phyloP scores from a whole-genome alignment of 2,797 vertebrate species.

The Notoglanidium macrostoma region DNA sequence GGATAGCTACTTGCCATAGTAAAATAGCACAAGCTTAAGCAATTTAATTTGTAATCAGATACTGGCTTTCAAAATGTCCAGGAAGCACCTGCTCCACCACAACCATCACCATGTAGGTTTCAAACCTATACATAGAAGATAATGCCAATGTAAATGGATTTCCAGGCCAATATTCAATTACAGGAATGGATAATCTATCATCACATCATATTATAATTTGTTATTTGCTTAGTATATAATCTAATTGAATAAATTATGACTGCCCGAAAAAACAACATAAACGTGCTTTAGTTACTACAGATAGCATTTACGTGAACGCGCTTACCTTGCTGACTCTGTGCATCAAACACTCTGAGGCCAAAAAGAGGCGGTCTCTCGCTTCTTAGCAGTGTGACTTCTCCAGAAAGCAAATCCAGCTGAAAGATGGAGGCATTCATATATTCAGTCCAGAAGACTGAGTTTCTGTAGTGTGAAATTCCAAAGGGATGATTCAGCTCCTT shows the following conservation, averaged over 20 bases:
- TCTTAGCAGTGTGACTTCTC: slow-evolving; percentile 86
- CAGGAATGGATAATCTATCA: neutral
- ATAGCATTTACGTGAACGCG: neutral
- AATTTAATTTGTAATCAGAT: neutral
- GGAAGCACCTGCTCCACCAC: neutral
- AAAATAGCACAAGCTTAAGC: neutral
- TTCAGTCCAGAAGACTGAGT: slow-evolving; percentile 97
- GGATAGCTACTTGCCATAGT: neutral
- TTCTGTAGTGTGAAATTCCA: slow-evolving; percentile 91
- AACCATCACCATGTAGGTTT: neutral
- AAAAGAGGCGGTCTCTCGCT: slow-evolving; percentile 94
- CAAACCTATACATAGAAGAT: neutral
- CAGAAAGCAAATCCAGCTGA: slow-evolving; percentile 87
- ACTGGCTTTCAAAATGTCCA: neutral
- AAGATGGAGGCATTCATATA: slow-evolving; percentile 99
- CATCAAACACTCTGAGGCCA: slow-evolving; percentile 92
- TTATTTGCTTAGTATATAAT: neutral
- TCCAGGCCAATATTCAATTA: neutral
- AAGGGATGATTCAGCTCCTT: slow-evolving; percentile 98
- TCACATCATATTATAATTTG: neutral
- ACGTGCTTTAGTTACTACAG: neutral
- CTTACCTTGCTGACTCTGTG: slow-evolving; percentile 93
- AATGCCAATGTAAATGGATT: neutral
- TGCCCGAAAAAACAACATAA: neutral
- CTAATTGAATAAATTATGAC: neutral